phyloP scores from a whole-genome alignment of 2,888 invertebrate genomes.

The Ophioninae sp. region DNA sequence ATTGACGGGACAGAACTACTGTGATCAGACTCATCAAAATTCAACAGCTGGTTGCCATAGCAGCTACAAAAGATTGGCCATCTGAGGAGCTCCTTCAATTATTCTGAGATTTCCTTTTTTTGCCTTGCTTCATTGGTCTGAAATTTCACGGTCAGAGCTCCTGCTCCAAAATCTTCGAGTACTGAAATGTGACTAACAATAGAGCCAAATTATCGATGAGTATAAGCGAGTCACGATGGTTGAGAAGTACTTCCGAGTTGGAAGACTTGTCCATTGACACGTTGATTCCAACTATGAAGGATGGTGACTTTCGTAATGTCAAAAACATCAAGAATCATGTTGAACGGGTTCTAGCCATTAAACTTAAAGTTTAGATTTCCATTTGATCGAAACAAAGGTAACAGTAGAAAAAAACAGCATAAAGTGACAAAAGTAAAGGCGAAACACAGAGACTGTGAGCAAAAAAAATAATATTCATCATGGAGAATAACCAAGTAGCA shows the following conservation, averaged over 20 bases:
- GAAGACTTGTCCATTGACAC: not conserved
- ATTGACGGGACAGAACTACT: not conserved
- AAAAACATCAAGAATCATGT: constrained; percentile 13
- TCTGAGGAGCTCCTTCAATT: constrained; percentile 51
- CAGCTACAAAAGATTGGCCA: constrained; percentile 58
- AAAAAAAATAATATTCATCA: constrained; percentile 44
- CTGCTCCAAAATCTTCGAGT: constrained; percentile 64
- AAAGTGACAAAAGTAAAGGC: not conserved
- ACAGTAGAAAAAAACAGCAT: constrained; percentile 21
- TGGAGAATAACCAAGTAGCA: constrained; percentile 62
- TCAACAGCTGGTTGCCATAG: constrained; percentile 64
- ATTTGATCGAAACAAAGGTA: constrained; percentile 45
- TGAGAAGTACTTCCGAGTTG: not conserved
- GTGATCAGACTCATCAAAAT: constrained; percentile 21
- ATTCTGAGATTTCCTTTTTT: constrained; percentile 26
- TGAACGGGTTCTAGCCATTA: constrained; percentile 12
- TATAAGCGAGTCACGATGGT: constrained; percentile 30
- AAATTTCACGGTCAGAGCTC: constrained; percentile 50
- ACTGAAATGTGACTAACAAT: constrained; percentile 59
- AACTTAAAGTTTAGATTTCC: constrained; percentile 4
- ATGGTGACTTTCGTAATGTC: constrained; percentile 46
- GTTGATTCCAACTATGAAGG: constrained; percentile 22
- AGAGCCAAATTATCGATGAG: constrained; percentile 13
- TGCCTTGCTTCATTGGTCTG: constrained; percentile 12
- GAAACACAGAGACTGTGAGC: not conserved